phyloP scores from a whole-genome alignment of 2,797 vertebrate genomes.

The Eulemur mongoz region DNA sequence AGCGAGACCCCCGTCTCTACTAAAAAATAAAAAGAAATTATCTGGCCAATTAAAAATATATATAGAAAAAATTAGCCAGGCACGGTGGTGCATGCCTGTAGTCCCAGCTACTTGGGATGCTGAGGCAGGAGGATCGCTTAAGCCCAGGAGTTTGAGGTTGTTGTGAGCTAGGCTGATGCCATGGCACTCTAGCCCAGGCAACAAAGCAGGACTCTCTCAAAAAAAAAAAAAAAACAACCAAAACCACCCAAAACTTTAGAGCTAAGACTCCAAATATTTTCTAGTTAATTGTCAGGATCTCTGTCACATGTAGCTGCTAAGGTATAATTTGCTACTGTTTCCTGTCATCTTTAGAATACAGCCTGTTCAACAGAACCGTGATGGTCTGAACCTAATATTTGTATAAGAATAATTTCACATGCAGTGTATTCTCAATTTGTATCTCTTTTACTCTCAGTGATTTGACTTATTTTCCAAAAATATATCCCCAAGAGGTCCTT shows the following conservation, averaged over 20 bases:
- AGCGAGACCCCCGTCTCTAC: no score
- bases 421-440: not conserved
- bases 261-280: not conserved
- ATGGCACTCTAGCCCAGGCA: no score
- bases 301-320: slow-evolving; percentile 1
- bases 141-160: no score
- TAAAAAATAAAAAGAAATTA: no score
- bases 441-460: not conserved
- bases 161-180: no score
- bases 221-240: no score
- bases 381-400: not conserved
- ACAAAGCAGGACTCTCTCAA: no score
- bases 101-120: no score
- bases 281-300: not conserved
- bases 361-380: not conserved
- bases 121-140: no score
- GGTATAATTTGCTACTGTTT: not conserved
- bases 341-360: not conserved
- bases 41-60: no score
- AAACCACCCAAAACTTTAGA: not conserved
- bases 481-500: not conserved
- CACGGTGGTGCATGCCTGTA: no score
- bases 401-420: not conserved
- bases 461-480: slow-evolving; percentile 1
- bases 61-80: no score